phyloP scores from a whole-genome alignment of 1,140 invertebrate genomes.

The Chelonus insularis region DNA sequence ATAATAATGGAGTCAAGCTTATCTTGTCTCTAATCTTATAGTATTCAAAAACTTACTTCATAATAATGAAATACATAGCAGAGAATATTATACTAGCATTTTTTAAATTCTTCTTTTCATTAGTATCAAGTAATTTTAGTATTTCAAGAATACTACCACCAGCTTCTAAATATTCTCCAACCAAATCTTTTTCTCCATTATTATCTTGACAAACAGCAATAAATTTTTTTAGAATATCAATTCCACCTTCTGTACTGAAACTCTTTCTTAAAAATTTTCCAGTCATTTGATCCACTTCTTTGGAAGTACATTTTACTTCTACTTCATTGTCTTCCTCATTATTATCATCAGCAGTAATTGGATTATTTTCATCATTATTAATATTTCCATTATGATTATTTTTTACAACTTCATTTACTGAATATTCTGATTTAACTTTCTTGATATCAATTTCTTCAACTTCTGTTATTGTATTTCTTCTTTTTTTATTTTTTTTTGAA shows the following conservation, averaged over 20 bases:
- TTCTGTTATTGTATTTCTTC: too few relatives aligned
- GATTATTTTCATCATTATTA: too few relatives aligned
- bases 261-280: background rate
- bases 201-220: background rate
- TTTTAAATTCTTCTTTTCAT: slow-evolving; percentile 64
- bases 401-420: too few relatives aligned
- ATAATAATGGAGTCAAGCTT: too few relatives aligned
- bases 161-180: background rate
- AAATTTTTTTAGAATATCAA: background rate
- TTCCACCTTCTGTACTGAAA: background rate
- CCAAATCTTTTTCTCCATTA: background rate
- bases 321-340: background rate
- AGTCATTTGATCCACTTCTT: background rate
- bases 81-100: slow-evolving; percentile 64
- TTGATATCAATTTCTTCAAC: too few relatives aligned
- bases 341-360: too few relatives aligned
- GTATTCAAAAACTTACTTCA: slow-evolving; percentile 53
- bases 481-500: too few relatives aligned
- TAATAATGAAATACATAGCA: slow-evolving; percentile 67
- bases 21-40: too few relatives aligned
- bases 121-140: slow-evolving; percentile 61
- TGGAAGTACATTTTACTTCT: background rate
- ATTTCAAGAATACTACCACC: slow-evolving; percentile 69
- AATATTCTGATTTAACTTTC: too few relatives aligned
- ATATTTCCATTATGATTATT: too few relatives aligned